Base-by-base conservation (phyloP, 2,797 vertebrate genomes). In the Sarcophilus harrisii region DNA sequence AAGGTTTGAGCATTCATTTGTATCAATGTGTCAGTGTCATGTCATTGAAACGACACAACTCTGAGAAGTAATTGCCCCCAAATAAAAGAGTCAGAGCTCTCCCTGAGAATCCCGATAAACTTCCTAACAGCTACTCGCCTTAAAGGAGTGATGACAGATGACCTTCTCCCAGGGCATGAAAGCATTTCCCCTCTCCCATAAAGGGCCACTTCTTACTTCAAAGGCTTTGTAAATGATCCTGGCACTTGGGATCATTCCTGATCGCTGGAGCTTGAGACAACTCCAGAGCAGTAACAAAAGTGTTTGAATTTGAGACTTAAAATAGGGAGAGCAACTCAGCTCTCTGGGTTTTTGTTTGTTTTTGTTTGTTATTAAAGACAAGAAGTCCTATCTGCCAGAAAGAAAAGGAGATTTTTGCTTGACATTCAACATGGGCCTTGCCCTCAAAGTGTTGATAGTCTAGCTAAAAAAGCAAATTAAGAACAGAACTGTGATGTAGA, bases 91-190 rank as follows among this genome's bases (percentile, higher is more conserved):
- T 8, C 30, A 9, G 73, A 87, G 21, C 73, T 87, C 21, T 89
- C 92, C 21, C 52, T 96, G 94, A 95, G 93, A 92, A 96, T 96
- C 95, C 96, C 97, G 97, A 98, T 97, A 97, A 98, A 57, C 30
- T 94, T 93, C 94, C 59, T 97, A 97, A 0, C 93, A 94, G 12
- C 4, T 45, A 45, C 66, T 98, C 59, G 52, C 29, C 32, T 91
- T 93, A 97, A 90, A 94, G 95, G 38, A 73, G 90, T 81, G 95
- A 66, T 89, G 94, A 96, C 92, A 95, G 94, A 91, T 96, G 18
- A 14, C 5, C 14, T 66, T 81, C 90, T 97, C 96, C 11, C 2
- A 52, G 66, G 92, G 91, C 57, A 92, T 0, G 21, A 95, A 97
- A 96, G 90, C 58, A 52, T 90, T 96, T 49, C 38, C 38, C 11